Evolutionary conservation across 2,888 invertebrate species (phyloP), one percentile per base, ranked within the genome.

Genomic region (Geotrupes spiniger): DNA sequence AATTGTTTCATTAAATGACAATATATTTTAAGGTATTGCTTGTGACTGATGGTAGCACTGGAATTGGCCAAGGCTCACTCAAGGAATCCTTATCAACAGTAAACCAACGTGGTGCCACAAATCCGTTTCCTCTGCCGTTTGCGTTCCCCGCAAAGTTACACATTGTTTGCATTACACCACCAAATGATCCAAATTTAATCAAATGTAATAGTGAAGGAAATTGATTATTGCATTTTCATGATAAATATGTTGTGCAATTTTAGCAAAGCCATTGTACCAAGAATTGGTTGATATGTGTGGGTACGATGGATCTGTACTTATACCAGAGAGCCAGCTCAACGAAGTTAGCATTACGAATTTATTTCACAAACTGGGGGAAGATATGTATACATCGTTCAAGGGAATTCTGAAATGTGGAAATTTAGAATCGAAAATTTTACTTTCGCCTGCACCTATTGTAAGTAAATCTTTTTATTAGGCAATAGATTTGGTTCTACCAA

Each of bases 101-200:
- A 27, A 74, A 74, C 60, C 71, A 76, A 43, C 69, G 76, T 41
- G 70, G 74, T 38, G 51, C 69, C 14, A 61, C 75, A 36, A 72
- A 73, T 61, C 76, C 76, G 15, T 80, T 86, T 57, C 90, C 90
- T 21, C 69, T 92, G 25, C 90, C 89, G 4, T 88, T 89, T 61
- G 77, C 87, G 6, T 90, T 87, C 69, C 87, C 89, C 8, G 87
- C 87, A 40, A 90, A 89, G 73, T 77, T 95, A 54, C 89, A 84
- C 63, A 75, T 89, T 6, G 72, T 88, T n/a, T 87, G 87, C 36
- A 72, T 89, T 52, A 81, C 84, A 0, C 75, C 82, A 1, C 80
- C 82, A 36, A 80, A 79, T 63, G 88, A 89, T 68, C 66, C 77
- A 2, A 78, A 78, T 58, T 72, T 78, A 46, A 65, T 71, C 4